Conservation (phyloP, 2,113 vertebrate genomes). For the Hucho hucho region DNA sequence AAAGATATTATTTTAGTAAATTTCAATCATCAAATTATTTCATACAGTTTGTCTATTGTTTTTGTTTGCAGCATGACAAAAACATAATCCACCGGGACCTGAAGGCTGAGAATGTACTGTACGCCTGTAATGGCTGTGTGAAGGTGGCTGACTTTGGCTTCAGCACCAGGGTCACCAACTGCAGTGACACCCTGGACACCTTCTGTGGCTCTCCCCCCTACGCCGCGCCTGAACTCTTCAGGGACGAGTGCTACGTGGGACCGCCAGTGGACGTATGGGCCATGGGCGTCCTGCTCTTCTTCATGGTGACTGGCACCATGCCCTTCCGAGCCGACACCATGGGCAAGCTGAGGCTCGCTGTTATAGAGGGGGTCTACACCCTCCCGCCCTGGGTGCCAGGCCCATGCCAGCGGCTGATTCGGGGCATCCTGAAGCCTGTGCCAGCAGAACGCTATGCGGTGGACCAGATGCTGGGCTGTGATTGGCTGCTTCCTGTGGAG, state of each 20-base stretch:
- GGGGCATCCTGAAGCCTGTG: slow-evolving; percentile 77
- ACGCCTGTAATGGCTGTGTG: slow-evolving; percentile 78
- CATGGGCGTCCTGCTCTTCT: slow-evolving; percentile 90
- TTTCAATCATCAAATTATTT: not conserved
- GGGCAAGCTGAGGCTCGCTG: slow-evolving; percentile 84
- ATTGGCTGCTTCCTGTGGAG: slow-evolving; percentile 88
- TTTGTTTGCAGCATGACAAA: slow-evolving; percentile 79
- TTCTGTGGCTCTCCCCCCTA: slow-evolving; percentile 96
- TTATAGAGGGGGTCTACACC: slow-evolving; percentile 78
- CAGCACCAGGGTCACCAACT: slow-evolving; percentile 81
- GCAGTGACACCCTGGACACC: slow-evolving; percentile 81
- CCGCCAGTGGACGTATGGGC: slow-evolving; percentile 91
- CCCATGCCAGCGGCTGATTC: slow-evolving; percentile 86
- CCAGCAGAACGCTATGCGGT: slow-evolving; percentile 78
- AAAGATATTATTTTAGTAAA: not conserved
- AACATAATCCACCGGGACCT: slow-evolving; percentile 91
- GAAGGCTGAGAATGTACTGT: slow-evolving; percentile 95
- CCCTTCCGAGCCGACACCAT: slow-evolving; percentile 93
- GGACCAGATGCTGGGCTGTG: slow-evolving; percentile 85
- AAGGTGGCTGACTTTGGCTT: slow-evolving; percentile 97
- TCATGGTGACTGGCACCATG: slow-evolving; percentile 87
- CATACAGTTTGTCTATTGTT: not conserved
- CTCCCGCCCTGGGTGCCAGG: slow-evolving; percentile 81
- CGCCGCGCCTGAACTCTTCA: slow-evolving; percentile 90
- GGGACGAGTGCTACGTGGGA: slow-evolving; percentile 84